These are phyloP conservation scores for Cyaniris semiargus DNA, from an alignment of 2,888 invertebrate species.

Conservation along the genomic window DNA sequence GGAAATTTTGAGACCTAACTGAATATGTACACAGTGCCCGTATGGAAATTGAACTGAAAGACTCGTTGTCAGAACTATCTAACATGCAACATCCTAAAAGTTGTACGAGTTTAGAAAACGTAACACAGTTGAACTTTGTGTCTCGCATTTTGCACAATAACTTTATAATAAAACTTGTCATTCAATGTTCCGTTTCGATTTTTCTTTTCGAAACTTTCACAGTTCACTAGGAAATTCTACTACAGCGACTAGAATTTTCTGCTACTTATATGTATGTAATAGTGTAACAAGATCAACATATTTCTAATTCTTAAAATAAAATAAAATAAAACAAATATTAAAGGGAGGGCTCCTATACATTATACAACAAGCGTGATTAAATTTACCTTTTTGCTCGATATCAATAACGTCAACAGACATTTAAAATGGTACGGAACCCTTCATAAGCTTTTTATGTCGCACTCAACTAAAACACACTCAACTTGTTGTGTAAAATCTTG, in stretches of 20 bases:
- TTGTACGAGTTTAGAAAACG: constrained; percentile 12
- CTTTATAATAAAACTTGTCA: constrained; percentile 16
- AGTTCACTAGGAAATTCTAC: neutral
- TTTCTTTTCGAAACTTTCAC: neutral
- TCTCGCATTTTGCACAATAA: constrained; percentile 20
- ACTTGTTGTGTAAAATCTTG: no score
- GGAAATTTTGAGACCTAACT: constrained; percentile 12
- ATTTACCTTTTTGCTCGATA: no score
- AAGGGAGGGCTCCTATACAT: no score
- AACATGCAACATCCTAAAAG: constrained; percentile 24
- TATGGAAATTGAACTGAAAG: constrained; percentile 17
- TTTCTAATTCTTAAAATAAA: no score
- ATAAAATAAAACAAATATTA: neutral
- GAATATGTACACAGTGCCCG: constrained; percentile 10
- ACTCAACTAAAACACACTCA: no score
- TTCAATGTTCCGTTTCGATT: constrained; percentile 8
- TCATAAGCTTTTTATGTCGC: no score
- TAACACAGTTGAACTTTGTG: constrained; percentile 21
- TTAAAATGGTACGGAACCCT: no score
- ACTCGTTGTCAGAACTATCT: constrained; percentile 27
- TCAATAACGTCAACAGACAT: no score
- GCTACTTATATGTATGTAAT: neutral
- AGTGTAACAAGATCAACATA: no score
- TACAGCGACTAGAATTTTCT: neutral
- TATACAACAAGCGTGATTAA: no score